phyloP scores from a whole-genome alignment of 2,797 vertebrate genomes.

The Falco cherrug region DNA sequence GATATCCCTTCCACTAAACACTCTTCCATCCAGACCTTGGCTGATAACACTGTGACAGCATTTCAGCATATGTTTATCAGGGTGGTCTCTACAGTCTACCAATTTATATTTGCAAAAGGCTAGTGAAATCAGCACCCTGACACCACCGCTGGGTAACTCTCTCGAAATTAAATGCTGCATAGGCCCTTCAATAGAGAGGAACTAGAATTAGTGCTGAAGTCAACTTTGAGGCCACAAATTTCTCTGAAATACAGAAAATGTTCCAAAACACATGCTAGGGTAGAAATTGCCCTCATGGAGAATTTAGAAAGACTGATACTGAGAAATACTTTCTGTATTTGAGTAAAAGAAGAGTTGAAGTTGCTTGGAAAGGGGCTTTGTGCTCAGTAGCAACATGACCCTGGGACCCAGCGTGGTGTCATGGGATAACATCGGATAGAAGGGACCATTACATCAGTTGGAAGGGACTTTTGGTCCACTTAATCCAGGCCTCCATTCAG shows the following conservation, averaged over 20 bases:
- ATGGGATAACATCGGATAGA: not conserved
- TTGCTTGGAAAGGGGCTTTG: not conserved
- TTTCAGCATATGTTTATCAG: not conserved
- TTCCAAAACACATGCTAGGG: not conserved
- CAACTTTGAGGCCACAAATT: not conserved
- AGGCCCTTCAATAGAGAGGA: not conserved
- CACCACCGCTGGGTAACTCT: rapidly evolving
- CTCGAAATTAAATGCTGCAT: not conserved
- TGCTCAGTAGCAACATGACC: rapidly evolving
- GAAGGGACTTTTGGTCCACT: not conserved
- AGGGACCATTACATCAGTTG: rapidly evolving
- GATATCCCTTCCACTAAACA: not conserved
- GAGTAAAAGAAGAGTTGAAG: not conserved
- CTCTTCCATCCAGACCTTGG: not conserved
- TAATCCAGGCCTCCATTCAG: not conserved
- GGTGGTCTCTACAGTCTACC: not conserved
- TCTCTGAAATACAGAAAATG: not conserved
- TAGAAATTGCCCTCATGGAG: not conserved
- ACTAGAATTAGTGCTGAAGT: not conserved
- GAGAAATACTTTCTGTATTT: not conserved
- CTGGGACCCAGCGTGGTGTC: not conserved
- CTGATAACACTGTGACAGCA: not conserved
- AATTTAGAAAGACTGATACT: not conserved
- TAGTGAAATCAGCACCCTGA: not conserved
- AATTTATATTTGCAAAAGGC: not conserved